Evolutionary conservation across 2,113 vertebrate genomes (phyloP).

Genomic region (Galemys pyrenaicus): DNA sequence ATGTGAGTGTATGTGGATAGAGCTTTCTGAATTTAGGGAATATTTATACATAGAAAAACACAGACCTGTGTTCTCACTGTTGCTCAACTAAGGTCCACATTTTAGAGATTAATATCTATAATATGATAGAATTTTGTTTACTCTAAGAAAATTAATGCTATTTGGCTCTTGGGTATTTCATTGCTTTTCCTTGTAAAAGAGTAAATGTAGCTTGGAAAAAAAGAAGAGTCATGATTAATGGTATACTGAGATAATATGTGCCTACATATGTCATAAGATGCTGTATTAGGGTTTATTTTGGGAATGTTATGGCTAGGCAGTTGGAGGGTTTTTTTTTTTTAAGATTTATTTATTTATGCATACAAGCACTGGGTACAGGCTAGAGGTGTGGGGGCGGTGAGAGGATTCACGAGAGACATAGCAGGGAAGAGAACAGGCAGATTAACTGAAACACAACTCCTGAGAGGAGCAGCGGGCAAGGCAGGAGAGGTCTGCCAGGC

Average conservation of each 20-base stretch:
- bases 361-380: no score
- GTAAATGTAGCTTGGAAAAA: slow-evolving; percentile 9
- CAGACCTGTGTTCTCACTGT: slow-evolving; percentile 19
- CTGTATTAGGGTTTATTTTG: slow-evolving; percentile 42
- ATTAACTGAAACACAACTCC: no score
- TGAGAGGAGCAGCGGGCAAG: no score
- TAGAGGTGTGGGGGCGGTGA: no score
- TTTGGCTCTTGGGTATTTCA: slow-evolving; percentile 45
- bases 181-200: slow-evolving; percentile 52
- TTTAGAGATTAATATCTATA: slow-evolving; percentile 50
- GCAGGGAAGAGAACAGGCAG: no score
- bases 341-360: no score
- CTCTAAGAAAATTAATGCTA: slow-evolving; percentile 24
- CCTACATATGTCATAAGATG: slow-evolving; percentile 44
- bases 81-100: slow-evolving; percentile 41
- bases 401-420: no score
- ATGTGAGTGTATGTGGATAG: neutral
- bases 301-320: neutral
- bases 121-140: slow-evolving; percentile 16
- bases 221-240: neutral
- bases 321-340: slow-evolving; percentile 27
- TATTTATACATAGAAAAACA: slow-evolving; percentile 52
- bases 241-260: slow-evolving; percentile 16
- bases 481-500: no score
- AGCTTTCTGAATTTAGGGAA: slow-evolving; percentile 38